phyloP scores from a whole-genome alignment of 2,888 invertebrate genomes.

The Crocallis elinguaria region DNA sequence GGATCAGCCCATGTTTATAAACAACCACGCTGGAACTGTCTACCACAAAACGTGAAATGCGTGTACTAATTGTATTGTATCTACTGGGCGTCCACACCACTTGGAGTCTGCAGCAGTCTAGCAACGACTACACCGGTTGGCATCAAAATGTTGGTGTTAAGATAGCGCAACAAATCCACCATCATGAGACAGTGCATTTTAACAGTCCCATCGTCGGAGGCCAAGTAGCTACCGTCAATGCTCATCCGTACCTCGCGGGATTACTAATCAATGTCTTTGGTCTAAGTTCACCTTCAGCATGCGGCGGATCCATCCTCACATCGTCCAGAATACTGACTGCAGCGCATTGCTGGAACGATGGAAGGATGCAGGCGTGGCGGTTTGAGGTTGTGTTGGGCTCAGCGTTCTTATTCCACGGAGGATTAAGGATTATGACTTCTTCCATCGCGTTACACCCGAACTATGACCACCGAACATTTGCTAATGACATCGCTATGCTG shows the following conservation, averaged over 20 bases:
- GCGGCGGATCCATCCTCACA: constrained; percentile 66
- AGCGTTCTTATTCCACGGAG: constrained; percentile 63
- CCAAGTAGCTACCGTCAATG: constrained; percentile 53
- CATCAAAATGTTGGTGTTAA: constrained; percentile 60
- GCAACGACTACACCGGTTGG: constrained; percentile 49
- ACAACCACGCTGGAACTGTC: constrained; percentile 15
- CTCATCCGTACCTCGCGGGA: constrained; percentile 68
- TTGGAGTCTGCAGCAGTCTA: constrained; percentile 27
- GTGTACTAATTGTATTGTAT: constrained; percentile 41
- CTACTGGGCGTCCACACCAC: constrained; percentile 40
- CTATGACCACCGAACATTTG: constrained; percentile 57
- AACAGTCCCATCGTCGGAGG: constrained; percentile 64
- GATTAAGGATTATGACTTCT: constrained; percentile 52
- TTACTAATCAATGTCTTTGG: constrained; percentile 63
- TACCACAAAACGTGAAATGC: constrained; percentile 45
- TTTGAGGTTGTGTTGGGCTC: constrained; percentile 68
- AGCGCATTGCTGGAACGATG: constrained; percentile 73
- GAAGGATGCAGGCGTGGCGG: constrained; percentile 58
- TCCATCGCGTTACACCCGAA: constrained; percentile 56
- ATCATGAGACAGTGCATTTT: constrained; percentile 43
- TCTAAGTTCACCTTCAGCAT: constrained; percentile 54
- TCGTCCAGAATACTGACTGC: constrained; percentile 63
- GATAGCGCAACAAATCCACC: constrained; percentile 56
- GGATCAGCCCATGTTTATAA: constrained; percentile 36
- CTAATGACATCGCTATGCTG: constrained; percentile 70